Base-by-base conservation (phyloP, 2,113 vertebrate genomes). In the Gila orcuttii region DNA sequence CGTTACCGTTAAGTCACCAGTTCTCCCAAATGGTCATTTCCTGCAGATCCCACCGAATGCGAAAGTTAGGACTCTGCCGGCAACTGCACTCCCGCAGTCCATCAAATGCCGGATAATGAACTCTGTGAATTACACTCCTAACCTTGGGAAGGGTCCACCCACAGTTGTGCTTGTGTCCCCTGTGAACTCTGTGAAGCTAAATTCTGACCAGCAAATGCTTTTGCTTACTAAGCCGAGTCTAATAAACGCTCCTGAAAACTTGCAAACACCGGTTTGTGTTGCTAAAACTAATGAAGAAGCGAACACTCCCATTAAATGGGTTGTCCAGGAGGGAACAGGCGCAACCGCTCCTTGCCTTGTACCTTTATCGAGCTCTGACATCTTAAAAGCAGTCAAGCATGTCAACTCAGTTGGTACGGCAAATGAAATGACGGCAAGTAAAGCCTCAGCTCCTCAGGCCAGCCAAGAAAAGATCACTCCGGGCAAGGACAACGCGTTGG, bases 1-100 rank as follows among this genome's bases (percentile, higher is more conserved):
- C 13, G 83, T 92, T 69, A 87, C 93, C 21, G 71, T 92, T 33
- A 95, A 92, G 52, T 89, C 93, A 79, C 86, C 95, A 25, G 57
- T 88, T 6, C 89, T 96, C 79, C 95, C 94, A 36, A 93, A 89
- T 25, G 96, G 95, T 83, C 95, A 96, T 90, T 93, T 94, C 87
- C 95, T 97, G 84, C 96, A 96, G 90, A 97, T 96, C 81, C 96
- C 96, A 33, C 89, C 95, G 57, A 88, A 96, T 88, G 94, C 96
- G 57, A 94, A 96, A 89, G 94, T 97, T 85, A 94, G 90, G 90
- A 95, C 93, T 59, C 86, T 97, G 55, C 95, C 95, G 33, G 94
- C 93, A 0, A 96, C 96, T 80, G 91, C 93, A 19, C 93, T 96
- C 62, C 95, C 96, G 52, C 88, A 92, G 64, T 89, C 88, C 62